Evolutionary conservation across 2,888 invertebrate species (phyloP).

Genomic region (Drosophila kanekoi): DNA sequence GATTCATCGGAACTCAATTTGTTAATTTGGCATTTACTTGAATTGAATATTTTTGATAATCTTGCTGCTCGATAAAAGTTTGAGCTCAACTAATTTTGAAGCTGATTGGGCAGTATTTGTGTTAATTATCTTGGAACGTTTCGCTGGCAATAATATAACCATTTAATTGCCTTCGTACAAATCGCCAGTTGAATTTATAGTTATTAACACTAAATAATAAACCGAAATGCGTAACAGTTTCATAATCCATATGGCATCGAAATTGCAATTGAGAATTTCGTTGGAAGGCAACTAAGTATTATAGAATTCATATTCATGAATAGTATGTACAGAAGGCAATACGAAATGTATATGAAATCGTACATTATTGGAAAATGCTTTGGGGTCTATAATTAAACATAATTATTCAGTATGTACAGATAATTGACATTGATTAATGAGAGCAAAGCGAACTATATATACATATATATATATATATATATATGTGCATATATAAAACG

Average conservation of each 20-base stretch:
- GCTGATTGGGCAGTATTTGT: conserved; percentile 29
- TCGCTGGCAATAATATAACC: conserved; percentile 31
- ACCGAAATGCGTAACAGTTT: conserved; percentile 45
- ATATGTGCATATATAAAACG: conserved; percentile 19
- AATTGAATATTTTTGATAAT: neutral
- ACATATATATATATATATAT: conserved; percentile 5
- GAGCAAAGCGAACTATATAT: conserved; percentile 59
- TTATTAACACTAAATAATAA: conserved; percentile 43
- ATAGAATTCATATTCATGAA: no score
- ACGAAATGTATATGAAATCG: conserved; percentile 43
- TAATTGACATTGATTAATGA: conserved; percentile 84
- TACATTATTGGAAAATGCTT: conserved; percentile 77
- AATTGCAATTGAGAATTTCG: conserved; percentile 41
- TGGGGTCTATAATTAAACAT: conserved; percentile 78
- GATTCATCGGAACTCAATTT: neutral
- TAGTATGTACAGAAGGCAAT: neutral
- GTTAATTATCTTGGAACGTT: conserved; percentile 50
- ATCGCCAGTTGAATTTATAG: conserved; percentile 40
- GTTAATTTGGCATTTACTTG: no score
- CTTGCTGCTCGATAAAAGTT: conserved; percentile 25
- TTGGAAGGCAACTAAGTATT: conserved; percentile 13
- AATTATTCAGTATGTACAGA: conserved; percentile 81
- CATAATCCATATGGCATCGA: conserved; percentile 28
- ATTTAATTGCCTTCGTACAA: conserved; percentile 34
- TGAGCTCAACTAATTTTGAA: conserved; percentile 26